phyloP scores from a whole-genome alignment of 2,797 vertebrate species.

The Muscicapa striata region DNA sequence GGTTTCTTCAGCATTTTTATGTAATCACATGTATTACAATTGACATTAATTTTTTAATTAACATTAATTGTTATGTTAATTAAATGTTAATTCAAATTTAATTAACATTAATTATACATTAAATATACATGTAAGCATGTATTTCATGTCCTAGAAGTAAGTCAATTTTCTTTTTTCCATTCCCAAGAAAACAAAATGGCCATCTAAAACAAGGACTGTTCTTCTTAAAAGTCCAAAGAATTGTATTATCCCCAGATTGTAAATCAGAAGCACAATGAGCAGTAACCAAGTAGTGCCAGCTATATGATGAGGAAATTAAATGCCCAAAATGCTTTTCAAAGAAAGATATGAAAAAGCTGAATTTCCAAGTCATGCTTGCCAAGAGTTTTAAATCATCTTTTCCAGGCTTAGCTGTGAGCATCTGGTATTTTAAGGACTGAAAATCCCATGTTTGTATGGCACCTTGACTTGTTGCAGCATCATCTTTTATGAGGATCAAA shows the following conservation, averaged over 20 bases:
- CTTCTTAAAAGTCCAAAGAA: neutral
- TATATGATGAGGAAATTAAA: neutral
- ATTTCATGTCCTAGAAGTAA: neutral
- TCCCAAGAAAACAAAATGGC: neutral
- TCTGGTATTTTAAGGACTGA: neutral
- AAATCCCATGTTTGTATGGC: neutral
- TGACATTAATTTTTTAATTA: too few species aligned
- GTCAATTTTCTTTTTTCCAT: neutral
- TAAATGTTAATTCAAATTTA: too few species aligned
- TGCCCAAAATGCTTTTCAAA: neutral
- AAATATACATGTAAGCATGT: too few species aligned
- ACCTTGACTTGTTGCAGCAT: neutral
- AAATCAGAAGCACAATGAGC: neutral
- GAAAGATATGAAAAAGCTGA: neutral
- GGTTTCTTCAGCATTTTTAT: neutral
- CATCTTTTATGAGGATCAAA: neutral
- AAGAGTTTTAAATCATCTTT: neutral
- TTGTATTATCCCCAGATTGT: neutral
- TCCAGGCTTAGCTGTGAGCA: neutral
- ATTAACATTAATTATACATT: too few species aligned
- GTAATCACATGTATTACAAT: neutral
- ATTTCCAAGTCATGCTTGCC: neutral
- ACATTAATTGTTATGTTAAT: too few species aligned
- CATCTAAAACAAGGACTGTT: neutral
- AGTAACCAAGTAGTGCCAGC: neutral